Evolutionary conservation across 2,113 vertebrate species (phyloP).

Genomic region (human): GRCh38 chr1:72911501-72912000

Average conservation of each 20-base stretch:
- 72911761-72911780: fast-evolving
- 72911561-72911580: neutral
- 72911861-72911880: neutral
- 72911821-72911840: neutral
- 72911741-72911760: neutral
- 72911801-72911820: neutral
- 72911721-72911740: neutral
- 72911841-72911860: neutral
- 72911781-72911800: neutral
- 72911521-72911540: neutral
- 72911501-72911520: neutral
- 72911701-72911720: neutral
- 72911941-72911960: neutral
- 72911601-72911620: neutral
- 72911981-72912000: neutral
- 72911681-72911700: neutral
- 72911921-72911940: neutral
- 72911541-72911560: neutral
- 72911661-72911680: neutral
- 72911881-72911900: neutral
- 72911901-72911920: neutral
- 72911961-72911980: neutral
- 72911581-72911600: neutral
- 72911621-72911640: neutral
- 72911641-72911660: no score